Base-by-base conservation (phyloP, 2,888 invertebrate genomes). In the Eilema sororculum region DNA sequence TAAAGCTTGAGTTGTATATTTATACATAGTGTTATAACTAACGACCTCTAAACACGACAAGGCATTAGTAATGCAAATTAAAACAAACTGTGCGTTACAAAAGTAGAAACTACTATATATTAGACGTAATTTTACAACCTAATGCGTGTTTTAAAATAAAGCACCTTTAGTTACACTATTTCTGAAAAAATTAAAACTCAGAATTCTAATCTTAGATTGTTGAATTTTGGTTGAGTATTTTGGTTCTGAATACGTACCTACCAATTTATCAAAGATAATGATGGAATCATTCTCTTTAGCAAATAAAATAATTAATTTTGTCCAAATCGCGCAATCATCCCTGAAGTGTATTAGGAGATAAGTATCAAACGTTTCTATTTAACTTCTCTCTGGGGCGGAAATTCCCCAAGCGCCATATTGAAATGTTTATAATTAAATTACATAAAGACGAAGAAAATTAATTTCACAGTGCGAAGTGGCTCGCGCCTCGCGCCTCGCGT, bases 361-460 rank as follows among this genome's bases (percentile, higher is more conserved):
- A 95, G 94, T 93, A 95, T 95, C 93, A 94, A 95, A 94, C 95
- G 94, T 93, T 95, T 95, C 95, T 93, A 94, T 95, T 95, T 94
- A 95, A 95, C 93, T 94, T 94, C 93, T 90, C 93, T 91, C 87
- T 86, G 86, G 88, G 86, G 93, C 91, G 92, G 93, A 93, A 95
- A 94, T 93, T 94, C 94, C 93, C 93, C 85, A 90, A 89, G 93
- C 95, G 94, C 94, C 93, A 95, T 95, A 95, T 95, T 95, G 95
- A 95, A 95, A 95, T 95, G 95, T 95, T 95, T 95, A 95, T 95
- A 95, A 95, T 95, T 95, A 94, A 95, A 95, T 95, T 95, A 95
- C 94, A 95, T 95, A 95, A 95, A 95, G 95, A 95, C 95, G 95
- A 95, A 95, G 94, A 95, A 95, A 95, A 95, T 95, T 95, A 95